Evolutionary conservation across 2,113 vertebrate genomes (phyloP), one percentile per base, ranked within the genome.

Genomic region (Phalacrocorax pelagicus): DNA sequence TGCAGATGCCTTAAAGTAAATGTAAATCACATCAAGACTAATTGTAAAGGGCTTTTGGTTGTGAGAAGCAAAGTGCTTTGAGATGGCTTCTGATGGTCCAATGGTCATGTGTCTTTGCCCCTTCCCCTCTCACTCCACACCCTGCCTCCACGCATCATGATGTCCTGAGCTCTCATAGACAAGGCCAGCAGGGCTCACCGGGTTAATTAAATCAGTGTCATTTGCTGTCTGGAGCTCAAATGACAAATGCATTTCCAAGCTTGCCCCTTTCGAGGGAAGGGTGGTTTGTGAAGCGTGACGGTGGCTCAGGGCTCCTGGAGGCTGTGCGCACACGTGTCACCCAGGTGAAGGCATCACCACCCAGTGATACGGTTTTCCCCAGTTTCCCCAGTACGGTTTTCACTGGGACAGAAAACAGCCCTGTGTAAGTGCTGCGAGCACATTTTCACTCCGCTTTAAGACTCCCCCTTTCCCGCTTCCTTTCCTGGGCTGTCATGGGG

Each of bases 181-280:
- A 44, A 84, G 74, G 81, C 86, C 94, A 95, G 81, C 70, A 86
- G 81, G 73, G 91, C 86, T 89, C 62, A 2, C 49, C 7, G 66
- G 87, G 94, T 92, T 97, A 96, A 96, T 96, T 92, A 92, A 95
- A 97, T 97, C 94, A 95, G 69, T 10, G 2, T 85, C 10, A 0
- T 44, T 91, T 74, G 69, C 88, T 94, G 92, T 89, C 92, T 89
- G 91, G 69, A 94, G 62, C 92, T 95, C 58, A 36, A 94, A 78
- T 80, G 95, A 95, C 95, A 97, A 94, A 95, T 69, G 79, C 42
- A 61, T 82, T 87, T 55, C 70, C 79, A 65, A 13, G 55, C 55
- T 54, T 36, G 29, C 36, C 77, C 51, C 19, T 26, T 30, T 6
- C 2, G 55, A 81, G 44, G 49, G 42, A 49, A 94, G 44, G 55